Conservation (phyloP, 2,888 invertebrate species). For the Agrochola litura region DNA sequence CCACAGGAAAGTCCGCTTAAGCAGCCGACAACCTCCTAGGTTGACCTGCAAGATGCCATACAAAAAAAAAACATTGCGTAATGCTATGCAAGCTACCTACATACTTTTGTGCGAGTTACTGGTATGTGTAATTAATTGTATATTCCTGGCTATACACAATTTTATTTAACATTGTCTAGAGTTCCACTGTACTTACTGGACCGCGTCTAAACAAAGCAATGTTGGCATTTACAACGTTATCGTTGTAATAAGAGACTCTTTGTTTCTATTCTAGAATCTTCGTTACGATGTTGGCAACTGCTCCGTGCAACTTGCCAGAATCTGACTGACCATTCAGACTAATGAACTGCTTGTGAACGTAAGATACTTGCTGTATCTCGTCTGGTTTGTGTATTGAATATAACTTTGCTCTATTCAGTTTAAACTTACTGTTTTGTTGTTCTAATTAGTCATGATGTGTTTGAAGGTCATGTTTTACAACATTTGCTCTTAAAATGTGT, state of each 20-base stretch:
- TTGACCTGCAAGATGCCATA: too few species aligned
- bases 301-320: slow-evolving; percentile 73
- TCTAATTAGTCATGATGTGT: not conserved
- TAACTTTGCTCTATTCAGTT: slow-evolving; percentile 15
- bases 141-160: not conserved
- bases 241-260: slow-evolving; percentile 61
- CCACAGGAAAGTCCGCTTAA: too few species aligned
- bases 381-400: slow-evolving; percentile 31
- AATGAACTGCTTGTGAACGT: slow-evolving; percentile 71
- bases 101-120: not conserved
- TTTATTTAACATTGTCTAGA: not conserved
- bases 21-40: too few species aligned
- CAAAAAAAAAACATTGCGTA: not conserved
- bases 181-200: not conserved
- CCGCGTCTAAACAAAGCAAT: slow-evolving; percentile 37
- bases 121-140: not conserved
- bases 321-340: slow-evolving; percentile 78
- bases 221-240: slow-evolving; percentile 53
- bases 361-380: slow-evolving; percentile 32
- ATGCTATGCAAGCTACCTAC: not conserved
- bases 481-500: not conserved
- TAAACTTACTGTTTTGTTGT: not conserved
- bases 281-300: slow-evolving; percentile 69
- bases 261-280: slow-evolving; percentile 67
- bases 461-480: not conserved